phyloP scores from a whole-genome alignment of 1,140 invertebrate species.

The Pogonomyrmex barbatus region DNA sequence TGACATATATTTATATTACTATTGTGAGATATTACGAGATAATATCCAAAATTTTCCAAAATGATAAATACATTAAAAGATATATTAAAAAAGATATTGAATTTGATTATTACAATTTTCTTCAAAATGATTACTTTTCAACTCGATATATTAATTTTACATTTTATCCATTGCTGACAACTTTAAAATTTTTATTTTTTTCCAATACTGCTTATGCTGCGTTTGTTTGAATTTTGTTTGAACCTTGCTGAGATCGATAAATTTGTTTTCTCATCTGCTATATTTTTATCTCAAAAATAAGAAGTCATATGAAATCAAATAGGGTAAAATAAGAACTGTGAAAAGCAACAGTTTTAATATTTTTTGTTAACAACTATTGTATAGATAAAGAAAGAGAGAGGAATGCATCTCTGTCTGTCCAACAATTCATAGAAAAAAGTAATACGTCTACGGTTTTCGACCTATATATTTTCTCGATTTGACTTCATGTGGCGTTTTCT shows the following conservation, averaged over 20 bases:
- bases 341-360: background rate
- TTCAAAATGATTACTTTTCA: background rate
- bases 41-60: background rate
- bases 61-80: background rate
- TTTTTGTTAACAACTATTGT: background rate
- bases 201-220: background rate
- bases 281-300: background rate
- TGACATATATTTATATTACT: background rate
- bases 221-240: background rate
- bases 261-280: background rate
- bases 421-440: conserved; percentile 16
- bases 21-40: background rate
- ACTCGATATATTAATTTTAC: background rate
- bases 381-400: background rate
- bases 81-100: background rate
- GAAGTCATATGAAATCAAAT: background rate
- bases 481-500: background rate
- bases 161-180: background rate
- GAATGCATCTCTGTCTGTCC: background rate
- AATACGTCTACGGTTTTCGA: background rate
- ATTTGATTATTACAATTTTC: background rate
- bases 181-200: background rate
- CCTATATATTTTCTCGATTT: background rate
- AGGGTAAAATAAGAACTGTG: background rate
- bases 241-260: background rate